These are phyloP conservation scores for Sylvilagus floridanus DNA, from an alignment of 2,797 vertebrate genomes.

Conservation along the genomic window DNA sequence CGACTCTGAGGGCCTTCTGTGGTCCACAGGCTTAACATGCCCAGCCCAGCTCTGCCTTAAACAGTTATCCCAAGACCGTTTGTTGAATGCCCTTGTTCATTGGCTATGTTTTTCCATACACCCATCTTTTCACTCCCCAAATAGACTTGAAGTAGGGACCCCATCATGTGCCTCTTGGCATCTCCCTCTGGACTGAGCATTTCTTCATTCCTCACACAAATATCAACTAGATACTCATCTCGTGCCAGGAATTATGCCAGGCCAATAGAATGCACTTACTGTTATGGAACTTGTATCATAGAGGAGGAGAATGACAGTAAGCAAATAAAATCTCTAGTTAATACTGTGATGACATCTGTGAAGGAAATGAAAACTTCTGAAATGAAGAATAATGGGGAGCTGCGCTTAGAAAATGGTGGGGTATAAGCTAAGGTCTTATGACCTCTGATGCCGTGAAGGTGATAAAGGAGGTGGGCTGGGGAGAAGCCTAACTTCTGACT, in stretches of 20 bases:
- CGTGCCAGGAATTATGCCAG: background rate
- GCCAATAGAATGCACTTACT: conserved; percentile 13
- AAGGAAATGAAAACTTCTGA: background rate
- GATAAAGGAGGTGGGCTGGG: background rate
- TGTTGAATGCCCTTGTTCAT: background rate
- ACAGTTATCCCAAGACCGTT: conserved; percentile 11
- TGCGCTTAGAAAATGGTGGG: background rate
- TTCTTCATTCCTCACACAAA: background rate
- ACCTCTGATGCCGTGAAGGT: background rate
- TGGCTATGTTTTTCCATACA: background rate
- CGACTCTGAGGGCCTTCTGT: too few species aligned
- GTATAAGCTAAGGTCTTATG: background rate
- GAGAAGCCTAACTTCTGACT: background rate
- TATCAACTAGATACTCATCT: background rate
- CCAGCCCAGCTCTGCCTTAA: background rate
- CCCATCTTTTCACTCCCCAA: background rate
- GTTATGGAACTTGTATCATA: background rate
- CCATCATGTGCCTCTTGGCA: background rate
- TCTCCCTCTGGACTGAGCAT: background rate
- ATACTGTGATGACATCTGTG: background rate
- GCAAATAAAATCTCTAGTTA: background rate
- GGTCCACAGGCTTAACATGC: too few species aligned
- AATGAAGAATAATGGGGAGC: background rate
- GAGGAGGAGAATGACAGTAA: background rate
- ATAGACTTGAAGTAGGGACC: background rate